Conservation (phyloP, 1,140 invertebrate species). For the Dreissena rostriformis region DNA sequence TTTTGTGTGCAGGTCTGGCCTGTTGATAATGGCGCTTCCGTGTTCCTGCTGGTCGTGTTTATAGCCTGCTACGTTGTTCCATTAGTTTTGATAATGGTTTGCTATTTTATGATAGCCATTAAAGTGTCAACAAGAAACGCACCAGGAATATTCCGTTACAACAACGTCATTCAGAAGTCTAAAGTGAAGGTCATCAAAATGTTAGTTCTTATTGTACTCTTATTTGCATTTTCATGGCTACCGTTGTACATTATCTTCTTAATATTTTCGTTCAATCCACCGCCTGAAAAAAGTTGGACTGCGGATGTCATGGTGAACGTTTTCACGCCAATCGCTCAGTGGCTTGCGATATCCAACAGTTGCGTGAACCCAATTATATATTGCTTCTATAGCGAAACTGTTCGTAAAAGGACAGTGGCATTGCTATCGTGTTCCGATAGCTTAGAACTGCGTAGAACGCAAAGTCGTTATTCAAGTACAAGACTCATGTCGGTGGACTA, state of each 20-base stretch:
- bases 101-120: conserved; percentile 96
- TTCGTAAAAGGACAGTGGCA: conserved; percentile 89
- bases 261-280: conserved; percentile 58
- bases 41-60: conserved; percentile 94
- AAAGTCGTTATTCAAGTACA: conserved; percentile 60
- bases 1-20: conserved; percentile 69
- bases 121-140: conserved; percentile 94
- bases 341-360: conserved; percentile 97
- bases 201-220: conserved; percentile 95
- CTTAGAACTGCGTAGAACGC: conserved; percentile 19
- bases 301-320: conserved; percentile 10
- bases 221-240: conserved; percentile 98
- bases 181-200: conserved; percentile 92
- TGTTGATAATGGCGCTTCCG: conserved; percentile 85
- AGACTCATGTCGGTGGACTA: conserved; percentile 63
- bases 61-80: conserved; percentile 96
- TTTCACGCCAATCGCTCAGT: conserved; percentile 92
- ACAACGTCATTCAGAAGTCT: conserved; percentile 77
- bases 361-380: conserved; percentile 99
- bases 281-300: neutral
- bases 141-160: conserved; percentile 84
- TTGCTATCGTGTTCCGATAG: conserved; percentile 60
- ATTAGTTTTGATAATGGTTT: conserved; percentile 94
- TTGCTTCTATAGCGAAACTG: conserved; percentile 98
- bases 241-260: conserved; percentile 88